phyloP scores from a whole-genome alignment of 2,888 invertebrate species.

The Frankliniella intonsa region DNA sequence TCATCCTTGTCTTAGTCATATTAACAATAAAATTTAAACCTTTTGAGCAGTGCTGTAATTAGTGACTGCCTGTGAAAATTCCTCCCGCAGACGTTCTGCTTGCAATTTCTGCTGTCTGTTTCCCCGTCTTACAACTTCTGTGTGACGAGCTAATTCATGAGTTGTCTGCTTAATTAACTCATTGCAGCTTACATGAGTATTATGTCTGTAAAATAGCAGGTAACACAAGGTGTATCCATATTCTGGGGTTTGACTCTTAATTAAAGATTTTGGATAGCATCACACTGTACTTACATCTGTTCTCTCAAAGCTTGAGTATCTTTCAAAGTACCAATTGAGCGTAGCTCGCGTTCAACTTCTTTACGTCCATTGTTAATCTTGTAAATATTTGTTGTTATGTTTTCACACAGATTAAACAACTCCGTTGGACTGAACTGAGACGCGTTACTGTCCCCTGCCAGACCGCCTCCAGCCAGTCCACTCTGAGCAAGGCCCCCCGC shows the following conservation, averaged over 20 bases:
- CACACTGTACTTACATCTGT: conserved; percentile 53
- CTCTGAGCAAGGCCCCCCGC: background rate
- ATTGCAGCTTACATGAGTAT: conserved; percentile 70
- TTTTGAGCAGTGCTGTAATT: conserved; percentile 76
- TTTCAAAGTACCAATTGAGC: conserved; percentile 67
- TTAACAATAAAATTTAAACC: conserved; percentile 49
- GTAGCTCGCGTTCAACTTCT: conserved; percentile 66
- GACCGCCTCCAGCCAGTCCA: background rate
- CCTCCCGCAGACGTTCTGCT: conserved; percentile 74
- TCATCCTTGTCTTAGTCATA: background rate
- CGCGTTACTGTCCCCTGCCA: conserved; percentile 43
- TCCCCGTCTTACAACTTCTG: conserved; percentile 63
- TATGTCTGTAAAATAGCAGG: conserved; percentile 54
- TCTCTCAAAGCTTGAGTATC: conserved; percentile 66
- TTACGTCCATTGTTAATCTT: conserved; percentile 69
- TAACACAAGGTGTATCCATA: conserved; percentile 29
- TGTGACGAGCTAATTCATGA: conserved; percentile 66
- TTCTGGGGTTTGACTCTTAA: conserved; percentile 32
- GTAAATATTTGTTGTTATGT: conserved; percentile 74
- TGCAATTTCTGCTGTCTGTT: conserved; percentile 78
- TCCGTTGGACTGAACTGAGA: conserved; percentile 68
- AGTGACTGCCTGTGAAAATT: conserved; percentile 73
- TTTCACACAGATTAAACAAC: conserved; percentile 72
- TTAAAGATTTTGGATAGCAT: conserved; percentile 22
- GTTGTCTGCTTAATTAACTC: conserved; percentile 67